Conservation (phyloP, 2,888 invertebrate genomes). For the Notodonta ziczac region DNA sequence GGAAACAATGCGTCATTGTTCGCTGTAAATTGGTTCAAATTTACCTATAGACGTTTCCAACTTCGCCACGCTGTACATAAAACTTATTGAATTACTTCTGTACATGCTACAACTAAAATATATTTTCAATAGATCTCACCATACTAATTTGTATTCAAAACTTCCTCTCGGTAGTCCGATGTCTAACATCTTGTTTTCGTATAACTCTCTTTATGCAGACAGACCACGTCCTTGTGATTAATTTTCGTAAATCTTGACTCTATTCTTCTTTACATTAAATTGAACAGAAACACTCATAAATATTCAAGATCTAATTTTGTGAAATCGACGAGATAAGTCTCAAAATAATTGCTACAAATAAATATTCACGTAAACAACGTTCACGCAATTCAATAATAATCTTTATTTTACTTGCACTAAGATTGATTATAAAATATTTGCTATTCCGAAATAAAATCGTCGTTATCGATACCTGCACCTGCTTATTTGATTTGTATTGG, state of each 20-base stretch:
- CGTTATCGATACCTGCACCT: too few species aligned
- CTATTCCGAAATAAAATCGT: too few species aligned
- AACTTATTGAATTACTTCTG: slow-evolving; percentile 34
- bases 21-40: slow-evolving; percentile 69
- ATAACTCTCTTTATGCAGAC: background rate
- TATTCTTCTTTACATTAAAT: background rate
- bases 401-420: background rate
- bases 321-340: background rate
- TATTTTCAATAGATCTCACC: background rate
- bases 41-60: slow-evolving; percentile 53
- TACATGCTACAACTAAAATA: background rate
- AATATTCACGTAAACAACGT: background rate
- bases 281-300: background rate
- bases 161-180: background rate
- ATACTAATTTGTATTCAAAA: slow-evolving; percentile 11
- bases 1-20: slow-evolving; percentile 81
- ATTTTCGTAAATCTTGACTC: background rate
- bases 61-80: slow-evolving; percentile 46
- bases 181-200: background rate
- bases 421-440: too few species aligned
- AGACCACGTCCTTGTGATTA: background rate
- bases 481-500: too few species aligned
- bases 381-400: background rate
- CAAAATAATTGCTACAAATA: background rate
- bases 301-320: background rate